Percentiles rank a stretch among this genome's conserved stretches.
These are phyloP conservation scores for Microtus ochrogaster DNA, from an alignment of 2,113 vertebrate genomes.

Conservation along the genomic window DNA sequence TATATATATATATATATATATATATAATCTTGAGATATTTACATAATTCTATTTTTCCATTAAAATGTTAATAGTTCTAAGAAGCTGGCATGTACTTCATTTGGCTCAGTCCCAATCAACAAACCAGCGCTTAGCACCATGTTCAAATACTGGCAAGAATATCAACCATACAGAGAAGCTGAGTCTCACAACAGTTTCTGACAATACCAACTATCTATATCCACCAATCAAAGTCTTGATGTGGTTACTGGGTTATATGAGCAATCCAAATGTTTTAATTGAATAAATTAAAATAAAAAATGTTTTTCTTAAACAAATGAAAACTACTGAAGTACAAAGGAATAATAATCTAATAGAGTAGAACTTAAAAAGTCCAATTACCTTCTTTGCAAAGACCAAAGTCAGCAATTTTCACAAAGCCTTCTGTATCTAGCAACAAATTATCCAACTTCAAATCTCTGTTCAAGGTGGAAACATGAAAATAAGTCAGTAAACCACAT, in stretches of 20 bases:
- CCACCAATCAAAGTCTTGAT: conserved; percentile 53
- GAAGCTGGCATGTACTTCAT: background rate
- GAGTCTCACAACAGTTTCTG: conserved; percentile 31
- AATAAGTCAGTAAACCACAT: conserved; percentile 51
- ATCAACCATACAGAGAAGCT: conserved; percentile 28
- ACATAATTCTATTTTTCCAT: conserved; percentile 5
- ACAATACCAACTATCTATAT: background rate
- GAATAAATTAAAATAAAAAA: conserved; percentile 58
- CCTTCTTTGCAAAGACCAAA: conserved; percentile 99
- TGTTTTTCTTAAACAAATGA: conserved; percentile 50
- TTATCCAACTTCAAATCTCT: conserved; percentile 99
- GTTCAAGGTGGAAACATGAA: conserved; percentile 73
- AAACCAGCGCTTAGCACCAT: background rate
- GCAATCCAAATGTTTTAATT: conserved; percentile 35
- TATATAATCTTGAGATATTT: background rate
- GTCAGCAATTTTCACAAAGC: conserved; percentile 99
- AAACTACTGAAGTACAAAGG: conserved; percentile 64
- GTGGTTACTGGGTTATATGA: conserved; percentile 33
- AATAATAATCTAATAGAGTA: conserved; percentile 50
- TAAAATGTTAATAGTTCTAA: conserved; percentile 45
- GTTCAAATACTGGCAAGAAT: conserved; percentile 41
- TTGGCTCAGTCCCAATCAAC: background rate
- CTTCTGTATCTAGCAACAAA: conserved; percentile 97
- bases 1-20: conserved; percentile 20
- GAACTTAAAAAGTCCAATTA: conserved; percentile 80